Percentiles rank a stretch among this genome's conserved stretches.
phyloP scores from a whole-genome alignment of 2,888 invertebrate species.

The Drosophila vallismaia region DNA sequence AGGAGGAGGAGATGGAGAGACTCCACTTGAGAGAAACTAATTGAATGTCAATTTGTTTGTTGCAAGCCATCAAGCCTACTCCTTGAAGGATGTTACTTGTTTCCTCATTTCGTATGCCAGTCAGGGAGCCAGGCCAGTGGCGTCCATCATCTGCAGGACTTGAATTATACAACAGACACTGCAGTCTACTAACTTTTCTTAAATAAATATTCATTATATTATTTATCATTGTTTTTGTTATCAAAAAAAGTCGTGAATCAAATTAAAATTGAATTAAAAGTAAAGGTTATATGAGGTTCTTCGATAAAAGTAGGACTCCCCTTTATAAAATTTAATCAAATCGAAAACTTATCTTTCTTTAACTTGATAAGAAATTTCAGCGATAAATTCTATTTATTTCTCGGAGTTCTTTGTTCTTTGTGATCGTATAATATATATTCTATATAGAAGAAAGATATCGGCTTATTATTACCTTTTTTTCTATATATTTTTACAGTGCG shows the following conservation, averaged over 20 bases:
- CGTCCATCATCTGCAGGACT: constrained; percentile 29
- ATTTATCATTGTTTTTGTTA: no score
- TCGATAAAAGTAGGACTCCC: constrained; percentile 1
- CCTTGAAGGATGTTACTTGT: background rate
- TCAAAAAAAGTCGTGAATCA: no score
- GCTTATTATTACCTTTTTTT: no score
- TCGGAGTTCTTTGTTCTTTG: background rate
- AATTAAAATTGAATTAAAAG: no score
- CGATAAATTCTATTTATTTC: background rate
- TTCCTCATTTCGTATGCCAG: constrained; percentile 47
- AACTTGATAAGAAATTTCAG: background rate
- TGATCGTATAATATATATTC: no score
- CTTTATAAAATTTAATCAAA: background rate
- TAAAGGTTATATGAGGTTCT: background rate
- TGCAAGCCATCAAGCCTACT: constrained; percentile 11
- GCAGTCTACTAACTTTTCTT: no score
- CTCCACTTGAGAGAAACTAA: constrained; percentile 43
- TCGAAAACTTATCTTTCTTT: background rate
- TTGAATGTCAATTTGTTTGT: constrained; percentile 60
- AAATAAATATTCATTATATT: constrained; percentile 18
- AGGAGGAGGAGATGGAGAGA: background rate
- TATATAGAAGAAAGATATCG: no score
- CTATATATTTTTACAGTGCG: background rate
- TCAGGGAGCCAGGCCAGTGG: constrained; percentile 21
- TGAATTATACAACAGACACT: no score